These are phyloP conservation scores for Limnephilus auricula DNA, from an alignment of 2,888 invertebrate species.

Conservation along the genomic window DNA sequence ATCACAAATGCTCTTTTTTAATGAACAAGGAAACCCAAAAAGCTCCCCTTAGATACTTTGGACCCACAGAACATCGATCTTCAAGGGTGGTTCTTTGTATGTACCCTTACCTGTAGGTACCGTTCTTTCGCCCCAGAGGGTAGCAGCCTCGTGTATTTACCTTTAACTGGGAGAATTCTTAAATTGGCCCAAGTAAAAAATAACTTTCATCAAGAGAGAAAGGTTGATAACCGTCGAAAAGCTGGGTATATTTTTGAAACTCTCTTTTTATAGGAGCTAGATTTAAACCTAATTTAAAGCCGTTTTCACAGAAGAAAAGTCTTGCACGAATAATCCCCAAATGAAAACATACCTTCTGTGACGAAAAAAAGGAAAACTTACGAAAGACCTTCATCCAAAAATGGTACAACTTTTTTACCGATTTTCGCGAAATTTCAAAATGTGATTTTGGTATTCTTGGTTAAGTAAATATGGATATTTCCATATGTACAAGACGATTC, in stretches of 20 bases:
- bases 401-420: not conserved
- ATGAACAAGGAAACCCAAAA: conserved; percentile 17
- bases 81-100: not conserved
- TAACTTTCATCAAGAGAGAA: conserved; percentile 17
- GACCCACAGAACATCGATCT: conserved; percentile 29
- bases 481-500: no score
- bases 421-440: not conserved
- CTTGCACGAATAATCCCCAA: not conserved
- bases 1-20: not conserved
- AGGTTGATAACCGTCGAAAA: not conserved
- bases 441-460: not conserved
- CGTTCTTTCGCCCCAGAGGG: not conserved
- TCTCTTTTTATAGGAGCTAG: not conserved
- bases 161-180: conserved; percentile 10
- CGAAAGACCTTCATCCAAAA: not conserved
- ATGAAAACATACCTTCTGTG: not conserved
- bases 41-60: not conserved
- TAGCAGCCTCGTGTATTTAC: not conserved
- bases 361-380: not conserved
- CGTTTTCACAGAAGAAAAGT: not conserved
- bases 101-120: not conserved
- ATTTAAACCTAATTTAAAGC: not conserved
- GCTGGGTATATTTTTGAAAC: not conserved
- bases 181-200: conserved; percentile 31
- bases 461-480: no score